Conservation (phyloP, 2,888 invertebrate species). For the Plutella xylostella region DNA sequence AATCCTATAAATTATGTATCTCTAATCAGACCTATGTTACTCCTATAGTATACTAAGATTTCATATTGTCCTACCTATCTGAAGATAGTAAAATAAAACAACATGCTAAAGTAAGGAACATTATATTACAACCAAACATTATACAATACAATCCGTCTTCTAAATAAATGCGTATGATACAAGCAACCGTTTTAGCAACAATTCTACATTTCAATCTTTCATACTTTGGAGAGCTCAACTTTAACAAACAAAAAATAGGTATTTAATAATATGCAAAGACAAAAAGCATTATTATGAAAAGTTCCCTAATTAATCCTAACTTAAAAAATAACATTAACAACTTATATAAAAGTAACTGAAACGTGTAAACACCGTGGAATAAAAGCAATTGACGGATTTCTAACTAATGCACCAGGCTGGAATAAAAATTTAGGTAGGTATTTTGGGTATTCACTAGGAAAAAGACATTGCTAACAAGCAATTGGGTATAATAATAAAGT, state of each 20-base stretch:
- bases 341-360: slow-evolving; percentile 7
- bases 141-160: slow-evolving; percentile 38
- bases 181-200: neutral
- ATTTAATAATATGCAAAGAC: neutral
- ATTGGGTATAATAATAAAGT: no score
- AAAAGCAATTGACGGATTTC: no score
- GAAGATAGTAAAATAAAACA: slow-evolving; percentile 23
- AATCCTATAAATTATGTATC: no score
- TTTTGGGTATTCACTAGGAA: no score
- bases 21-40: no score
- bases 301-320: slow-evolving; percentile 12
- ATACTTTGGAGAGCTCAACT: slow-evolving; percentile 9
- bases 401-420: no score
- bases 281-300: neutral
- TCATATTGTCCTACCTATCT: no score
- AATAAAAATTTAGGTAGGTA: no score
- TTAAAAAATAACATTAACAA: slow-evolving; percentile 14
- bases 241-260: neutral
- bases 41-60: no score
- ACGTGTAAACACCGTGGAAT: no score
- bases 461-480: no score
- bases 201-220: neutral
- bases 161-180: slow-evolving; percentile 35
- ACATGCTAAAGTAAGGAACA: slow-evolving; percentile 37
- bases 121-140: slow-evolving; percentile 55